Evolutionary conservation across 2,888 invertebrate species (phyloP).

Genomic region (Tolmerus cingulatus): DNA sequence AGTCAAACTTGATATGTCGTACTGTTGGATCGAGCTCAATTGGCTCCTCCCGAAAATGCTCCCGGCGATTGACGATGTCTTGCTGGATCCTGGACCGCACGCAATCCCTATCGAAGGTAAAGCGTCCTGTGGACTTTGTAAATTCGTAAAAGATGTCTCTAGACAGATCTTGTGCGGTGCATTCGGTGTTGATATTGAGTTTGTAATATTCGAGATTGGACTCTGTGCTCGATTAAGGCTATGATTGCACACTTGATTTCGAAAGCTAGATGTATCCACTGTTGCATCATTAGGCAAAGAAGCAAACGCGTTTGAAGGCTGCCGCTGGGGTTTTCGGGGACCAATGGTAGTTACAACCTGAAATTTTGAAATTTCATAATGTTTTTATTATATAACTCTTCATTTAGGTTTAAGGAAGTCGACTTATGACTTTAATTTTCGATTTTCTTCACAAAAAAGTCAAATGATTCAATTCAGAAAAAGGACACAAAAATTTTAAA

Average conservation of each 20-base stretch:
- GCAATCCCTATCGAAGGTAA: conserved; percentile 43
- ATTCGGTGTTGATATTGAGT: conserved; percentile 63
- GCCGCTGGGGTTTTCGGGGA: conserved; percentile 79
- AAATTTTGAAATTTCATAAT: conserved; percentile 49
- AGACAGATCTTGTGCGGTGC: conserved; percentile 70
- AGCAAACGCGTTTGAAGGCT: conserved; percentile 62
- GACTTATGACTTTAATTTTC: neutral
- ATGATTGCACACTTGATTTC: conserved; percentile 45
- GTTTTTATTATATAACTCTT: neutral
- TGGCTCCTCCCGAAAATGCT: conserved; percentile 62
- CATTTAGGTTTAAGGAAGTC: neutral
- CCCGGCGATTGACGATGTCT: conserved; percentile 61
- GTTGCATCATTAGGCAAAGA: conserved; percentile 60
- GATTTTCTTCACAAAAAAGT: too few relatives aligned
- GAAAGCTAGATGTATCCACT: conserved; percentile 53
- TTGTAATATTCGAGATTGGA: conserved; percentile 64
- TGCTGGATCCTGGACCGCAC: conserved; percentile 55
- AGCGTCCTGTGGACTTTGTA: conserved; percentile 66
- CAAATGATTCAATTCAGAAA: too few relatives aligned
- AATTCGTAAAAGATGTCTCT: conserved; percentile 79
- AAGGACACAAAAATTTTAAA: too few relatives aligned
- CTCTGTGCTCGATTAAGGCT: conserved; percentile 62
- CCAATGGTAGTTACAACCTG: conserved; percentile 82
- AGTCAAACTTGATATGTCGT: conserved; percentile 62
- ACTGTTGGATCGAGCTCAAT: conserved; percentile 61